Evolutionary conservation across 1,140 invertebrate genomes (phyloP).

Genomic region (Bombus soroeensis): DNA sequence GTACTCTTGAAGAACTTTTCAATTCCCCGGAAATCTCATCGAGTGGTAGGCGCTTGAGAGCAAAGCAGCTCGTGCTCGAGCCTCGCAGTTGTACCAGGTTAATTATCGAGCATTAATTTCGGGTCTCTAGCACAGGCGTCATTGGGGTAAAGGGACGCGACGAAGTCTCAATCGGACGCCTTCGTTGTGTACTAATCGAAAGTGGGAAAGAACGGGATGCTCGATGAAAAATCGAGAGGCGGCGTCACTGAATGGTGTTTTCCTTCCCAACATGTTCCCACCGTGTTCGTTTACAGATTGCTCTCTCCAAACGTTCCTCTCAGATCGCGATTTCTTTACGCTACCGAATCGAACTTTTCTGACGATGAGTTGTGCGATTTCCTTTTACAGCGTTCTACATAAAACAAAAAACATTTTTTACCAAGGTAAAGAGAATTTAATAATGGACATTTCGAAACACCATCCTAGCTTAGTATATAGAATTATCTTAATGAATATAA

Average conservation of each 20-base stretch:
- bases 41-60: conserved; percentile 19
- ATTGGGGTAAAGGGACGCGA: background rate
- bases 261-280: conserved; percentile 10
- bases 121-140: conserved; percentile 10
- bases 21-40: background rate
- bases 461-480: too few species aligned
- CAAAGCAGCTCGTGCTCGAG: background rate
- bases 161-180: conserved; percentile 18
- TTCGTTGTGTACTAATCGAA: conserved; percentile 24
- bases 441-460: too few species aligned
- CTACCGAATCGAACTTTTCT: too few species aligned
- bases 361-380: too few species aligned
- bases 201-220: background rate
- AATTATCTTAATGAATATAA: too few species aligned
- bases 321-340: background rate
- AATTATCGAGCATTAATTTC: conserved; percentile 61
- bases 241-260: conserved; percentile 3
- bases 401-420: too few species aligned
- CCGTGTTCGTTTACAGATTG: background rate
- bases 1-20: background rate
- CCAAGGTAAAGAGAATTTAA: too few species aligned
- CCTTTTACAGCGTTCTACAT: too few species aligned
- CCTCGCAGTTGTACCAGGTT: conserved; percentile 19
- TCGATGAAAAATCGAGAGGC: conserved; percentile 31
- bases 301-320: background rate